Conservation (phyloP, 53 echinoderm and acorn worm genomes). For the Temnopleurus reevesii region DNA sequence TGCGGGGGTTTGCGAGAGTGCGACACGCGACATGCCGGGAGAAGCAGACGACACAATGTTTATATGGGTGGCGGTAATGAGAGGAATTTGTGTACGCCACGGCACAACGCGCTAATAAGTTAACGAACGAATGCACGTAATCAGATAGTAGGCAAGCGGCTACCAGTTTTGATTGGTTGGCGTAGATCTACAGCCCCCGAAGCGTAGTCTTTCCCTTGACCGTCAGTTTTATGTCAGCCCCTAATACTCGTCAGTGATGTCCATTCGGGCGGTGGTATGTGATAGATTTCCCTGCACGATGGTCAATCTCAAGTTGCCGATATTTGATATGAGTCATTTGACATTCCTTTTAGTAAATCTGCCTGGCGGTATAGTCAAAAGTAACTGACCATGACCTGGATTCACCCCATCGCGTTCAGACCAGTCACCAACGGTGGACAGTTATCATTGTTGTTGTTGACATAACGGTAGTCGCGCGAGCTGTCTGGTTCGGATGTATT, state of each 20-base stretch:
- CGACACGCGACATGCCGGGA: conserved; percentile 4
- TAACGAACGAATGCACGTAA: conserved; percentile 31
- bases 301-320: not conserved
- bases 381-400: not conserved
- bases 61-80: conserved; percentile 42
- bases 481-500: not conserved
- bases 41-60: conserved; percentile 36
- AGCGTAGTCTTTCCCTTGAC: conserved; percentile 16
- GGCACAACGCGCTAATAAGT: conserved; percentile 28
- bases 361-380: conserved; percentile 18
- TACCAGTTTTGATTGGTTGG: conserved; percentile 38
- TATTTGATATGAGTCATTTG: conserved; percentile 31
- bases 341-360: conserved; percentile 11
- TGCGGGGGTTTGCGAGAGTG: not conserved
- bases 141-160: conserved; percentile 30
- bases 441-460: not conserved
- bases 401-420: not conserved
- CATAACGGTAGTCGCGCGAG: not conserved
- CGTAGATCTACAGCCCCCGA: not conserved
- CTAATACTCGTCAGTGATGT: not conserved
- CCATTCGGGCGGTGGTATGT: conserved; percentile 12
- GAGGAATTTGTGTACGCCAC: conserved; percentile 41
- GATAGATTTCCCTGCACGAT: not conserved
- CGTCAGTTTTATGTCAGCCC: conserved; percentile 21
- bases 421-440: not conserved